Conservation (phyloP, 1,140 invertebrate genomes). For the Drosophila ficusphila region DNA sequence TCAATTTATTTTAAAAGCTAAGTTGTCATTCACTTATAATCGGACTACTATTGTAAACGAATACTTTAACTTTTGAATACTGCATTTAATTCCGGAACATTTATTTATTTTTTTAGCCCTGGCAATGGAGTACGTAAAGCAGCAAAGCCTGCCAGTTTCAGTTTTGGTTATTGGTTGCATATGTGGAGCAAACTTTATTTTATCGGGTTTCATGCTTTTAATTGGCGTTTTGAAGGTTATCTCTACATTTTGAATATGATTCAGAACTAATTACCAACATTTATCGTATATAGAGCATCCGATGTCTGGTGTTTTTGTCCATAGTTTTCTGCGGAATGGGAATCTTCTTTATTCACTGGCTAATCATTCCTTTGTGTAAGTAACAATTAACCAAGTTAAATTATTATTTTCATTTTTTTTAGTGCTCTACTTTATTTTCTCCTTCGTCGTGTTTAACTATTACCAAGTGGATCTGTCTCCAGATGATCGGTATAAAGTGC, state of each 20-base stretch:
- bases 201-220: neutral
- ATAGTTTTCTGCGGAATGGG: slow-evolving; percentile 7
- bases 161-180: slow-evolving; percentile 3
- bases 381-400: neutral
- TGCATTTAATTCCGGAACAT: too few species aligned
- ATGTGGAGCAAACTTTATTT: neutral
- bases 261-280: neutral
- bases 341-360: slow-evolving; percentile 16
- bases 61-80: too few species aligned
- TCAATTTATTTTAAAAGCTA: too few species aligned
- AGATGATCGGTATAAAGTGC: slow-evolving; percentile 17
- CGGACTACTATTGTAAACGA: neutral
- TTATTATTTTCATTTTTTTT: neutral
- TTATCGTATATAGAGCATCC: neutral
- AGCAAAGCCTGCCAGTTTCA: neutral
- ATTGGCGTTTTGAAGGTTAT: slow-evolving; percentile 5
- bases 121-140: neutral
- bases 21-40: too few species aligned
- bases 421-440: slow-evolving; percentile 19
- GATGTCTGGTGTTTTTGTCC: neutral
- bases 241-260: neutral
- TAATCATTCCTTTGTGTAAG: slow-evolving; percentile 18
- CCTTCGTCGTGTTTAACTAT: slow-evolving; percentile 12
- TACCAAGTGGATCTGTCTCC: slow-evolving; percentile 21
- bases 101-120: neutral